Base-by-base conservation (phyloP, 2,113 vertebrate species). In the Embiotoca jacksoni region DNA sequence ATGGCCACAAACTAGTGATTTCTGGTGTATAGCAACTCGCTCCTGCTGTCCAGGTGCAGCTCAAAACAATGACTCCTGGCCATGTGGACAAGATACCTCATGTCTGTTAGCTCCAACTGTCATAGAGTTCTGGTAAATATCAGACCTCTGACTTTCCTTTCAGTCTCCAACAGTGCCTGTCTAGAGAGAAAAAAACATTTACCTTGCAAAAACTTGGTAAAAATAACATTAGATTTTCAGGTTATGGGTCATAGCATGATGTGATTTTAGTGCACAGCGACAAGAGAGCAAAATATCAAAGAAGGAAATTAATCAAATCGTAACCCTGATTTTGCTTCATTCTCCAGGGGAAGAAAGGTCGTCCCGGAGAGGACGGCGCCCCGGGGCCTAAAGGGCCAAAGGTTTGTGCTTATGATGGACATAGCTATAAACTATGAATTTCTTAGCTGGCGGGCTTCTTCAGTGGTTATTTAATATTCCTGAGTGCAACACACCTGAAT, bases 321-420 rank as follows among this genome's bases (percentile, higher is more conserved):
- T 39, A 33, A 80, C 60, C 2, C 31, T 37, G 50, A 72, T 80
- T 66, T 64, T 83, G n/a, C 89, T 87, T 80, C 73, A 23, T 70
- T 87, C 81, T 72, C 30, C 68, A 98, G 97, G 97, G 97, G 39
- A 98, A 97, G 87, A 97, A 96, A 81, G 97, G 96, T 78, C 95
- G 95, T 3, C 85, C 94, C 0, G 97, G 97, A 74, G 96, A 97
- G 0, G 92, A 97, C 39, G 97, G 97, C 68, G 62, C 85, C 81
- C 88, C 92, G 0, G 97, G 97, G 49, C 79, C 71, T 47, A 97
- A 95, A 94, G 97, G 97, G 80, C 86, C 72, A 72, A 98, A 98
- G 97, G 96, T 98, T 61, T 41, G 65, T 80, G 47, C 33, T 57
- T 65, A 78, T 83, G 39, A 78, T 52, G 39, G 68, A 72, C 75